Conservation (phyloP, 2,888 invertebrate genomes). For the Chirona hameri region DNA sequence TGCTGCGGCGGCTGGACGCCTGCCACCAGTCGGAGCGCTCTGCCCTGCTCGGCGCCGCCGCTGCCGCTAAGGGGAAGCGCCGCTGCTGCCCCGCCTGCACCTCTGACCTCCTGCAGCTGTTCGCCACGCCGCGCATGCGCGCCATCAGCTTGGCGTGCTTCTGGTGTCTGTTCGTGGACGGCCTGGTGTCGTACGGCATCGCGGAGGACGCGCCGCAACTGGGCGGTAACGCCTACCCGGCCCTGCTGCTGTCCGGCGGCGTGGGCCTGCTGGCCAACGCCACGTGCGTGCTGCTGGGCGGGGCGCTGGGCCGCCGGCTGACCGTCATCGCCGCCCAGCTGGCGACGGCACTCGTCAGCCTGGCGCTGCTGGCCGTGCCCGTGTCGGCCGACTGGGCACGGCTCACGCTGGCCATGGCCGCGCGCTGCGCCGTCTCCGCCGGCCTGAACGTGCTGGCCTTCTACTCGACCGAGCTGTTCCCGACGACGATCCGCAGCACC, state of each 20-base stretch:
- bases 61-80: constrained; percentile 47
- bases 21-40: background rate
- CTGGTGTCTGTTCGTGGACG: constrained; percentile 78
- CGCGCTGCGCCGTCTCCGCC: constrained; percentile 75
- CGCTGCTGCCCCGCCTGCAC: constrained; percentile 45
- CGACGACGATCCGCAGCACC: constrained; percentile 80
- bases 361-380: constrained; percentile 35
- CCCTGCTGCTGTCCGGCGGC: constrained; percentile 73
- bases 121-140: constrained; percentile 66
- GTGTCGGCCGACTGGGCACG: constrained; percentile 51
- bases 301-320: constrained; percentile 57
- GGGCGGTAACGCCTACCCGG: constrained; percentile 74
- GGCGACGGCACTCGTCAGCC: constrained; percentile 34
- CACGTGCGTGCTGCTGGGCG: background rate
- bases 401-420: constrained; percentile 64
- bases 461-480: constrained; percentile 79
- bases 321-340: constrained; percentile 54
- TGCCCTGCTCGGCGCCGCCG: background rate
- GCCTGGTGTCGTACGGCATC: constrained; percentile 84
- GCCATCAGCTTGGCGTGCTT: constrained; percentile 67
- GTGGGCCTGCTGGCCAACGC: constrained; percentile 44
- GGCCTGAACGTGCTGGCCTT: constrained; percentile 81
- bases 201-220: constrained; percentile 76
- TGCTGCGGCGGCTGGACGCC: constrained; percentile 30
- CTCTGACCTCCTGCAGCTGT: constrained; percentile 61